Conservation (phyloP, 2,888 invertebrate genomes). For the Papilio gigon region DNA sequence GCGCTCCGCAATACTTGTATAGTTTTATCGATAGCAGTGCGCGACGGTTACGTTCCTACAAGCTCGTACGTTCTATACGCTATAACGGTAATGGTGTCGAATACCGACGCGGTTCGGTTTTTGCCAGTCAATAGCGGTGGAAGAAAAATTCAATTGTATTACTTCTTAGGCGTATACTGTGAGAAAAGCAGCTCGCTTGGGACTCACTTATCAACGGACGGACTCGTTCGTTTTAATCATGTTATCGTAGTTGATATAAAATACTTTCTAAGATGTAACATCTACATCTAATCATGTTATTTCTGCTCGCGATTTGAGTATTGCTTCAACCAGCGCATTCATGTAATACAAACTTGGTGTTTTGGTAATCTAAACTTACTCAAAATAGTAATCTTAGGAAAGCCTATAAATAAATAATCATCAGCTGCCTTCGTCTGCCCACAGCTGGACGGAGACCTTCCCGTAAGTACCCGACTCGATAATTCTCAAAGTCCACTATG, state of each 20-base stretch:
- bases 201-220: conserved; percentile 2
- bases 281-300: background rate
- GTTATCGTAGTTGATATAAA: background rate
- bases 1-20: background rate
- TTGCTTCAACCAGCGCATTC: too few relatives aligned
- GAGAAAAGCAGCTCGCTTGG: background rate
- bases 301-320: background rate
- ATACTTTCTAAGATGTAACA: background rate
- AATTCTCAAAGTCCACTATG: too few relatives aligned
- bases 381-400: too few relatives aligned
- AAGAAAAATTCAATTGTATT: conserved; percentile 3
- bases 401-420: too few relatives aligned
- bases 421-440: too few relatives aligned
- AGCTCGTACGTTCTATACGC: conserved; percentile 2
- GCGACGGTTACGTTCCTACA: background rate
- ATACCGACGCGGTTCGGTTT: conserved; percentile 8
- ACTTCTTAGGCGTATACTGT: background rate
- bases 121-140: background rate
- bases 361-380: too few relatives aligned
- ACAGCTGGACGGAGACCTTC: too few relatives aligned
- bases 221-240: background rate
- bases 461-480: too few relatives aligned
- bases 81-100: conserved; percentile 12
- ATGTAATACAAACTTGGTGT: too few relatives aligned
- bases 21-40: conserved; percentile 8